A percentile compares a stretch with the other conserved stretches of the same genome.
These are phyloP conservation scores for Virgularia gustaviana DNA, from an alignment of 92 coral and sea anemone genomes.

Conservation along the genomic window DNA sequence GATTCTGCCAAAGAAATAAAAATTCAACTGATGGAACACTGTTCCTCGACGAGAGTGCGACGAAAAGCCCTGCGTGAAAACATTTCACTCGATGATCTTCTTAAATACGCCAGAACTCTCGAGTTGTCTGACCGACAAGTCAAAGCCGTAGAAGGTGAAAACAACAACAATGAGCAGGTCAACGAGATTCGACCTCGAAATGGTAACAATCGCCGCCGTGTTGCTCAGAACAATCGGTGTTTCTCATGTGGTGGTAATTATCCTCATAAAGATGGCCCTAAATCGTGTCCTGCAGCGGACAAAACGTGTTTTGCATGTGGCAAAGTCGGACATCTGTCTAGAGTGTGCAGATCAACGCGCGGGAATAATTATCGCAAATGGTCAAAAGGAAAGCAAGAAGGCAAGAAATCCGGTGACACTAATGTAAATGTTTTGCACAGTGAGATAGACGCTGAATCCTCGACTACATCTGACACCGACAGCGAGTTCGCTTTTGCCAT, in stretches of 20 bases:
- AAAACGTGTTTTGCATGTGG: not conserved
- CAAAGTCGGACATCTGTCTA: not conserved
- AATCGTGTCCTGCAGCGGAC: not conserved
- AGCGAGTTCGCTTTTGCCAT: slow-evolving; percentile 30
- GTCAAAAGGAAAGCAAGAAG: no score
- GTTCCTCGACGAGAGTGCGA: slow-evolving; percentile 5
- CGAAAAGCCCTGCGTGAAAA: slow-evolving; percentile 16
- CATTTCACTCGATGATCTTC: not conserved
- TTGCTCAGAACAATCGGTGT: no score
- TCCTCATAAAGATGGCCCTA: not conserved
- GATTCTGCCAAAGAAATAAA: not conserved
- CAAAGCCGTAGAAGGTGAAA: not conserved
- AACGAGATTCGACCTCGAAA: no score
- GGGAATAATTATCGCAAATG: no score
- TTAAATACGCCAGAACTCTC: not conserved
- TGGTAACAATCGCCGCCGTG: no score
- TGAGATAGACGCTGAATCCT: slow-evolving; percentile 10
- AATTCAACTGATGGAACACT: not conserved
- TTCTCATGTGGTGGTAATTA: not conserved
- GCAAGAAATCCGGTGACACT: not conserved
- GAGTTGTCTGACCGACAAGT: not conserved
- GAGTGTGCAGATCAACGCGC: not conserved
- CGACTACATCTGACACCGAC: slow-evolving; percentile 14
- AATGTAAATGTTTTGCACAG: not conserved
- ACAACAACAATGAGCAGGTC: not conserved